phyloP scores from a whole-genome alignment of 2,113 vertebrate species.

The Athene cunicularia region DNA sequence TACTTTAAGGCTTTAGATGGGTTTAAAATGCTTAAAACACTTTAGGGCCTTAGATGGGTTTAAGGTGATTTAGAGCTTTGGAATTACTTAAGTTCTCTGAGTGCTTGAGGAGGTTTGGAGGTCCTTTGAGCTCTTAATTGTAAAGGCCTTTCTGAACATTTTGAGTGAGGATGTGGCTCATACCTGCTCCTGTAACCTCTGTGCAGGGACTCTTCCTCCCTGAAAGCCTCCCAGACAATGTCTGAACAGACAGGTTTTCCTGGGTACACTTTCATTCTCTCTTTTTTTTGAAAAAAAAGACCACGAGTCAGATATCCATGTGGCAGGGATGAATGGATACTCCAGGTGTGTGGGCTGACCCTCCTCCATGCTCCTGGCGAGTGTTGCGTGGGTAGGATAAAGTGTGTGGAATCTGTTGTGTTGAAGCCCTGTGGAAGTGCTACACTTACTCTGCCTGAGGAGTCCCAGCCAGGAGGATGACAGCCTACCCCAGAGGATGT shows the following conservation, averaged over 20 bases:
- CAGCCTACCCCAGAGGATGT: neutral
- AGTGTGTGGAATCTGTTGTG: neutral
- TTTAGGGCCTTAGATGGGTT: conserved; percentile 42
- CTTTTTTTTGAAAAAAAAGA: neutral
- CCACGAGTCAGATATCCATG: no score
- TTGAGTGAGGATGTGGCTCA: neutral
- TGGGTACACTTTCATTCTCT: neutral
- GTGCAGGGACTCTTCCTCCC: neutral
- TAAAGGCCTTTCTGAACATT: neutral
- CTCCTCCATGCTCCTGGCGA: rapidly evolving
- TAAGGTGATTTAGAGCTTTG: conserved; percentile 63
- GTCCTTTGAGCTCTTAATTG: neutral
- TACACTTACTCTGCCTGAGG: neutral
- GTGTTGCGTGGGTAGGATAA: neutral
- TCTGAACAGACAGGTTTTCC: neutral
- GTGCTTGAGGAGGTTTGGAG: conserved; percentile 14
- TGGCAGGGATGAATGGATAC: neutral
- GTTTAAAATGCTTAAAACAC: conserved; percentile 65
- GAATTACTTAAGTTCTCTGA: conserved; percentile 40
- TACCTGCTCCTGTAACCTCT: neutral
- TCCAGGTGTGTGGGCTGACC: neutral
- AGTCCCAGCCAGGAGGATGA: neutral
- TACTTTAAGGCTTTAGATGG: conserved; percentile 56
- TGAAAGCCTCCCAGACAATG: neutral
- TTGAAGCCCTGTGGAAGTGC: rapidly evolving